Percentiles rank a stretch among this genome's conserved stretches.
These are phyloP conservation scores for Coleophora flavipennella DNA, from an alignment of 2,888 invertebrate species.

Conservation along the genomic window DNA sequence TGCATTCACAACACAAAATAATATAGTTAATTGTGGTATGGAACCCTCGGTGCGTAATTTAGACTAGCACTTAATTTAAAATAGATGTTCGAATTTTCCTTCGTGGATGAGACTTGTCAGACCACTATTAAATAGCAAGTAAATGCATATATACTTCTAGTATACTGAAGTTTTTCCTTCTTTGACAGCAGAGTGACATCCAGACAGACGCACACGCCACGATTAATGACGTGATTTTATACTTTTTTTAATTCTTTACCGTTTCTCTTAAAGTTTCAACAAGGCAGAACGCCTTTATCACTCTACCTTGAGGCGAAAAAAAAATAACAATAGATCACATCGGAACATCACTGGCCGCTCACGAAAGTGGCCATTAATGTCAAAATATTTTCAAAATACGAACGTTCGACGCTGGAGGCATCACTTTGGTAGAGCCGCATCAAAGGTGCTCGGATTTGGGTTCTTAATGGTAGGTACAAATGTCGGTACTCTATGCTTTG, in stretches of 20 bases:
- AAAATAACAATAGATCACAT: conserved; percentile 40
- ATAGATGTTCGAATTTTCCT: too few species aligned
- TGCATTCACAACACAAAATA: too few species aligned
- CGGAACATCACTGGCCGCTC: conserved; percentile 36
- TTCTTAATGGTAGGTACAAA: conserved; percentile 11
- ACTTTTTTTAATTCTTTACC: conserved; percentile 5
- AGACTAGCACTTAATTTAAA: too few species aligned
- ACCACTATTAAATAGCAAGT: too few species aligned
- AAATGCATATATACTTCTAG: too few species aligned
- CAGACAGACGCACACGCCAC: too few species aligned
- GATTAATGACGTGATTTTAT: background rate
- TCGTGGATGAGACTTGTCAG: too few species aligned
- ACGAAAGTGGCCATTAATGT: conserved; percentile 62
- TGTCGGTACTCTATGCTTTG: conserved; percentile 8
- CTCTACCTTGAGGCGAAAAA: conserved; percentile 21
- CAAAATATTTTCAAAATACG: conserved; percentile 70
- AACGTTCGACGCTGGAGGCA: conserved; percentile 47
- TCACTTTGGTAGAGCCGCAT: conserved; percentile 44
- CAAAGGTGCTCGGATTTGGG: conserved; percentile 7
- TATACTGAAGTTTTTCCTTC: too few species aligned
- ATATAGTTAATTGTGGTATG: too few species aligned
- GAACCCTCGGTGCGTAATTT: too few species aligned
- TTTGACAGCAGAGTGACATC: too few species aligned
- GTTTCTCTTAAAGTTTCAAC: too few species aligned
- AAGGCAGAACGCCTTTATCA: conserved; percentile 18